Base-by-base conservation (phyloP, 1,140 invertebrate genomes). In the Leptopilina clavipes region DNA sequence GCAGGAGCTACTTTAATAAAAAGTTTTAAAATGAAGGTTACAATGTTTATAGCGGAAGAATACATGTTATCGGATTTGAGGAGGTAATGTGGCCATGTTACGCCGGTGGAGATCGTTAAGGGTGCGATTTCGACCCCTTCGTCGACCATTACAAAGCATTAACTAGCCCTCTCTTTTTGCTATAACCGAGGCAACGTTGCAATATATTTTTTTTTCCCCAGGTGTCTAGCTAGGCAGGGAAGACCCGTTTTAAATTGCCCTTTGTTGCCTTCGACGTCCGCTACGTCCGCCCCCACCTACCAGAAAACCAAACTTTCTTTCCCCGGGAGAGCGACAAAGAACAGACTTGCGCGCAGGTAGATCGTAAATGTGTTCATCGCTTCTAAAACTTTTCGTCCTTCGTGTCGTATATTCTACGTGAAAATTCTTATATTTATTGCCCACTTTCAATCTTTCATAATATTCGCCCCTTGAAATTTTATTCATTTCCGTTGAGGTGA, bases 91-190 rank as follows among this genome's bases (percentile, higher is more conserved):
- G 80, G 77, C 81, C 81, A 54, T 78, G 81, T 84, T 84, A 86
- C 82, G 76, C 72, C 44, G 73, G 75, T 79, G 78, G 74, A 80
- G 77, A 74, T 85, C 81, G 80, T 86, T 86, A 85, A 78, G 76
- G 79, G 75, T 76, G 77, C 75, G 76, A 79, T 79, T 75, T 70
- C 70, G 65, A 77, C 73, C 78, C 77, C 79, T 78, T 80, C 75
- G 78, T 75, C 80, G 73, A 59, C 84, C 82, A 85, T 86, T 86
- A 86, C 84, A 72, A 72, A 79, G 82, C 81, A 86, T 86, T 86
- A 85, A 86, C 84, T 81, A 77, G 80, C 79, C 82, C 81, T 76
- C 72, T 31, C 37, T 40, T 31, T 65, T 73, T 78, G 80, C 82
- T 83, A 85, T 85, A 82, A 79, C 72, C 76, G 74, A 77, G 54